Percentiles rank a stretch among this genome's conserved stretches.
Conservation (phyloP, 1,140 invertebrate genomes). For the Asobara japonica region DNA sequence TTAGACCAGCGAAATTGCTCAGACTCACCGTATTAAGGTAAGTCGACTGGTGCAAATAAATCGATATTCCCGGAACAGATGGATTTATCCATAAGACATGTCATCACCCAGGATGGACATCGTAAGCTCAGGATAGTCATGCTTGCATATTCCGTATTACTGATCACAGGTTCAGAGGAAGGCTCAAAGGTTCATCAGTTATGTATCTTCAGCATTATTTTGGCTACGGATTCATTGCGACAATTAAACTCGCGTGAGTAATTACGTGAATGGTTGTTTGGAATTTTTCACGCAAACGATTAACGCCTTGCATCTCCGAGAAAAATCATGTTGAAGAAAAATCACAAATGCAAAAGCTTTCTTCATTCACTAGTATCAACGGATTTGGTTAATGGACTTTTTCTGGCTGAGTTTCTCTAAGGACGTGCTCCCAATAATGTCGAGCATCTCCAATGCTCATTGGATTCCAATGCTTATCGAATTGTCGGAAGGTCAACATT, state of each 20-base stretch:
- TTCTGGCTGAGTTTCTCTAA: too few relatives aligned
- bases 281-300: too few relatives aligned
- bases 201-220: background rate
- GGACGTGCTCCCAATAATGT: too few relatives aligned
- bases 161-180: background rate
- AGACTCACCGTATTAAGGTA: background rate
- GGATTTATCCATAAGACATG: background rate
- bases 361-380: too few relatives aligned
- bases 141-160: background rate
- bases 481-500: background rate
- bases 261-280: too few relatives aligned
- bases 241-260: background rate
- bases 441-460: background rate
- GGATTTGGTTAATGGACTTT: too few relatives aligned
- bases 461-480: background rate
- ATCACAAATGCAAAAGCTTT: too few relatives aligned
- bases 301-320: too few relatives aligned
- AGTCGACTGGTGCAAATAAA: background rate
- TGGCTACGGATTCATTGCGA: background rate
- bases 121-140: background rate
- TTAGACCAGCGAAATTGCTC: background rate
- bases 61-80: background rate
- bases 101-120: background rate
- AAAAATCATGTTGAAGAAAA: too few relatives aligned
- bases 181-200: background rate